Conservation (phyloP, 2,113 vertebrate genomes). For the Daphoenositta chrysoptera region DNA sequence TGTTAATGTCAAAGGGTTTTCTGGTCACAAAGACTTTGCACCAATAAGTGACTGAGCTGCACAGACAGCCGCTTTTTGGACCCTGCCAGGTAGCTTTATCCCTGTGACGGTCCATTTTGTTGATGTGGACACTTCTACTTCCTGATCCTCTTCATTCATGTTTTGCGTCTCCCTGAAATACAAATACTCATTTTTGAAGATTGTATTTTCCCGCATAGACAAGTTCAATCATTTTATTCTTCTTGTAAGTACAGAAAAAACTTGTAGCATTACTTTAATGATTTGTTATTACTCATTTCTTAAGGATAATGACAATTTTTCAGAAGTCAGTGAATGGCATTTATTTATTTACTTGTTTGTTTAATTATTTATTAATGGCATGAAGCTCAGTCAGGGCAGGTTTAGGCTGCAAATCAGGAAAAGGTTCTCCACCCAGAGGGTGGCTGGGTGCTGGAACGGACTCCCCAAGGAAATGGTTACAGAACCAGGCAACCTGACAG, state of each 20-base stretch:
- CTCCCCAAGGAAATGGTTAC: background rate
- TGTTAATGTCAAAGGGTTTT: slow-evolving; percentile 32
- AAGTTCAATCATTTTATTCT: background rate
- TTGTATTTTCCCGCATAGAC: background rate
- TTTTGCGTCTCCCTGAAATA: background rate
- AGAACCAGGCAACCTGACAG: background rate
- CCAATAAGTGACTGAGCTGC: background rate
- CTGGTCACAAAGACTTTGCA: background rate
- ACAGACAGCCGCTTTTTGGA: background rate
- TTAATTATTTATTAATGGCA: background rate
- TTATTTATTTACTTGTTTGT: background rate
- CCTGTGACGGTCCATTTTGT: background rate
- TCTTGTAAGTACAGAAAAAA: background rate
- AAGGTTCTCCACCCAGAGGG: background rate
- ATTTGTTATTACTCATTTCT: background rate
- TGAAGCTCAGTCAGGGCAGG: background rate
- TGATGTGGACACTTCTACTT: background rate
- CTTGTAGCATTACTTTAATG: background rate
- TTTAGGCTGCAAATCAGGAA: background rate
- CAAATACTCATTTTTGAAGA: background rate
- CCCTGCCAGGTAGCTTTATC: background rate
- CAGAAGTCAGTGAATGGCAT: background rate
- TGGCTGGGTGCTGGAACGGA: background rate
- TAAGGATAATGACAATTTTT: background rate
- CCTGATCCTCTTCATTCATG: background rate